A percentile compares a stretch with the other conserved stretches of the same genome.
phyloP scores from a whole-genome alignment of 2,888 invertebrate genomes.

The Zeuzera pyrina region DNA sequence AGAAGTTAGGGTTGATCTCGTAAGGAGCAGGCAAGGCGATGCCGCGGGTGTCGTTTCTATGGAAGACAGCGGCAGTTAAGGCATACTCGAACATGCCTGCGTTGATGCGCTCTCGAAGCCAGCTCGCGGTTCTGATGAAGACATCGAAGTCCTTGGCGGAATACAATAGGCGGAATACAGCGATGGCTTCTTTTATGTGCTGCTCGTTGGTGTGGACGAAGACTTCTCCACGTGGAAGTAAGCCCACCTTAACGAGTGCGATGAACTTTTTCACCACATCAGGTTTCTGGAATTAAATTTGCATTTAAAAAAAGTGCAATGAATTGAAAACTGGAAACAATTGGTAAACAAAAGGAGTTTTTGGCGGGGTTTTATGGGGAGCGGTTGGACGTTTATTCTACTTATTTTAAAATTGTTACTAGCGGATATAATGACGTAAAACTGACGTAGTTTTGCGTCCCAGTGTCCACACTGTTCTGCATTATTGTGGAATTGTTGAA shows the following conservation, averaged over 20 bases:
- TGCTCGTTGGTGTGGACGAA: slow-evolving; percentile 75
- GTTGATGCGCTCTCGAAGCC: slow-evolving; percentile 80
- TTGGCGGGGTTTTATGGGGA: too few species aligned
- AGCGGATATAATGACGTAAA: too few species aligned
- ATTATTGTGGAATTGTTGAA: too few species aligned
- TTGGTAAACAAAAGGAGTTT: too few species aligned
- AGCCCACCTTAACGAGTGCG: slow-evolving; percentile 67
- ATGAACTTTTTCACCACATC: slow-evolving; percentile 74
- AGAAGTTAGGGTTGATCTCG: slow-evolving; percentile 84
- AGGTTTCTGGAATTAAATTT: slow-evolving; percentile 51
- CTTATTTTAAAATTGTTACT: too few species aligned
- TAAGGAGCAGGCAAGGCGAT: slow-evolving; percentile 81
- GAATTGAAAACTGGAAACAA: background rate
- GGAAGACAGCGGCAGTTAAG: slow-evolving; percentile 77
- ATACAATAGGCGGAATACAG: slow-evolving; percentile 76
- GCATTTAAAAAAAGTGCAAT: background rate
- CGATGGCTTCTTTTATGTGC: slow-evolving; percentile 75
- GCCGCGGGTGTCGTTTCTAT: slow-evolving; percentile 77
- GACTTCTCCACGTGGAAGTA: slow-evolving; percentile 72
- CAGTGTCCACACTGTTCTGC: too few species aligned
- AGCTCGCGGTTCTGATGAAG: slow-evolving; percentile 78
- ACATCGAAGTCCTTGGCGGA: slow-evolving; percentile 80
- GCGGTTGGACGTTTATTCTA: too few species aligned
- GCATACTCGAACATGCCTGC: slow-evolving; percentile 83
- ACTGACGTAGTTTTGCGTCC: too few species aligned